Evolutionary conservation across 2,888 invertebrate species (phyloP).

Genomic region (Alsophila aescularia): DNA sequence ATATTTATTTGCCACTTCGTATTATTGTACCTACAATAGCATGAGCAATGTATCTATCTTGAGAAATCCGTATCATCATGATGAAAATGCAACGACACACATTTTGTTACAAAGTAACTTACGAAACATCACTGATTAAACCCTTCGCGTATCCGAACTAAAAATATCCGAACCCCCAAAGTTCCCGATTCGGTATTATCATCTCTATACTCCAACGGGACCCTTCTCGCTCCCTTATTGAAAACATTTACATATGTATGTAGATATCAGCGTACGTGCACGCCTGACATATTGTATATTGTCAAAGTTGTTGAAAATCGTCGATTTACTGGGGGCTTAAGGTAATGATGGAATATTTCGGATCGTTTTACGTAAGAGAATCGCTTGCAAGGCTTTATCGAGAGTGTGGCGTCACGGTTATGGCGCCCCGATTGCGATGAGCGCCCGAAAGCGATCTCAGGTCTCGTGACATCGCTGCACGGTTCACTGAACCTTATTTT

Average conservation of each 20-base stretch:
- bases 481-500: constrained; percentile 7
- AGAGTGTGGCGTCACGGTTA: constrained; percentile 51
- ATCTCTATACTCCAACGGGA: constrained; percentile 49
- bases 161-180: constrained; percentile 21
- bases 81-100: neutral
- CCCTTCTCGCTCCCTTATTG: constrained; percentile 61
- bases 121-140: constrained; percentile 15
- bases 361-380: constrained; percentile 47
- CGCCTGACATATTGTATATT: constrained; percentile 65
- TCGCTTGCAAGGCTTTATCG: constrained; percentile 46
- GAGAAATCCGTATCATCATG: neutral
- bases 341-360: constrained; percentile 68
- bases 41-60: too few species aligned
- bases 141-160: constrained; percentile 11
- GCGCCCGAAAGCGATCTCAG: constrained; percentile 3
- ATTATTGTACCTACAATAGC: too few species aligned
- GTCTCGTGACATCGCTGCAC: neutral
- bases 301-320: constrained; percentile 62
- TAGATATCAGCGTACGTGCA: constrained; percentile 48
- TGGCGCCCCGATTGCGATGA: constrained; percentile 44
- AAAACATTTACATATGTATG: constrained; percentile 79
- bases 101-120: constrained; percentile 5
- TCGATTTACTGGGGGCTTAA: constrained; percentile 62
- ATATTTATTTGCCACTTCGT: too few species aligned
- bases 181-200: constrained; percentile 42